These are phyloP conservation scores for Ophioderma brevispina DNA, from an alignment of 35 echinoderm and acorn worm species.

Conservation along the genomic window DNA sequence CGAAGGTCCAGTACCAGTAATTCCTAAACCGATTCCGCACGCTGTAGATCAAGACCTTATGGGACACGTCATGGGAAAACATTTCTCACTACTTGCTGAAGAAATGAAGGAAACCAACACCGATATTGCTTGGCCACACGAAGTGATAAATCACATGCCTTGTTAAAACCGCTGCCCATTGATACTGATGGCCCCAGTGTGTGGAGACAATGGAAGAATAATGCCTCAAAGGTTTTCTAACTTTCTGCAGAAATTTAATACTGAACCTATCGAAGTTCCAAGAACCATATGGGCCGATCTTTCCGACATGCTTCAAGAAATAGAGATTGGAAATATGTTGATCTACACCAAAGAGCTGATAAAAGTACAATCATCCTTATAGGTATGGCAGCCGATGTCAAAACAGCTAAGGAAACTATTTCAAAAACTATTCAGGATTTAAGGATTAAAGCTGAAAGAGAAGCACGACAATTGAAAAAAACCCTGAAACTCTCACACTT, in stretches of 20 bases:
- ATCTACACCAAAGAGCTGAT: neutral
- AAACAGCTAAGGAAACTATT: neutral
- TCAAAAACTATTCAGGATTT: neutral
- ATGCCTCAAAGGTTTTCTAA: neutral
- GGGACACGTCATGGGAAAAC: slow-evolving; percentile 3
- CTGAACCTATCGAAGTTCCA: neutral
- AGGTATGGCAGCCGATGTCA: neutral
- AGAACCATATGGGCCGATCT: neutral
- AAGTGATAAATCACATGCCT: neutral
- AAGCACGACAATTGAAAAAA: neutral
- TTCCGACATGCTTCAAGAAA: neutral
- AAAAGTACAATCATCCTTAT: neutral
- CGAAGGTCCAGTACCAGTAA: slow-evolving; percentile 6
- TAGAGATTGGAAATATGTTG: neutral
- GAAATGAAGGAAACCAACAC: neutral
- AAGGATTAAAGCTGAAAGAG: neutral
- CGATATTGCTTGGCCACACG: neutral
- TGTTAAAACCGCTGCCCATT: neutral
- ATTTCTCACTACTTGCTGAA: neutral
- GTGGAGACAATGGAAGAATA: neutral
- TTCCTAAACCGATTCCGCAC: slow-evolving; percentile 17
- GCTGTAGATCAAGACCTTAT: neutral
- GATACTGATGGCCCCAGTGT: neutral
- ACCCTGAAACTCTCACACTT: neutral
- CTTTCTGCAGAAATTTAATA: neutral